phyloP scores from a whole-genome alignment of 1,140 invertebrate species.

The Harlomillsia oculata region DNA sequence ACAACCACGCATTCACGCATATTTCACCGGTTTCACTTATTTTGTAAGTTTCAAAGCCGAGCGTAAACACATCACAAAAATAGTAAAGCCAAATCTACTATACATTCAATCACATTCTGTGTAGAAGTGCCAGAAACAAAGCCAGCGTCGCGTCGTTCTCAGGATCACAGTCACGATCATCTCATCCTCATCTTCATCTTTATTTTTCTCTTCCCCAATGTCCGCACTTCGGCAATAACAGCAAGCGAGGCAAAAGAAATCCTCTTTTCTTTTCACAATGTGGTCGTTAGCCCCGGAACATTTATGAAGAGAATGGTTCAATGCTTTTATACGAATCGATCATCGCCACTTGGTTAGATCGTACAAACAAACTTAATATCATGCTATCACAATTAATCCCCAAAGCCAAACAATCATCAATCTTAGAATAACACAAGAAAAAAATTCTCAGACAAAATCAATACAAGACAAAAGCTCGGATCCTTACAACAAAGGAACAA shows the following conservation, averaged over 20 bases:
- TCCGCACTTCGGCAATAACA: too few species aligned
- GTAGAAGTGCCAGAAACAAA: too few species aligned
- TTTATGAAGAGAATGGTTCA: not conserved
- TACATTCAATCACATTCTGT: not conserved
- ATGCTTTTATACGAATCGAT: not conserved
- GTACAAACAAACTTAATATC: constrained; percentile 8
- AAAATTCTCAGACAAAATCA: too few species aligned
- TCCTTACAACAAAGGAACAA: too few species aligned
- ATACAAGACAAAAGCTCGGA: too few species aligned
- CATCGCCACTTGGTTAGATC: not conserved
- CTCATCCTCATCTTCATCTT: too few species aligned
- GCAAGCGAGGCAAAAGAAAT: not conserved
- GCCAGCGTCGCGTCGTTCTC: too few species aligned
- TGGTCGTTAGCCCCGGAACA: constrained; percentile 1
- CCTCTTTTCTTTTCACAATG: not conserved
- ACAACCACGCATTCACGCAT: too few species aligned
- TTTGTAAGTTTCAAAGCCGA: not conserved
- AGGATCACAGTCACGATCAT: too few species aligned
- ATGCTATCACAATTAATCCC: not conserved
- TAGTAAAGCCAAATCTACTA: not conserved
- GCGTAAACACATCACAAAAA: not conserved
- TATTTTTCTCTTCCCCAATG: too few species aligned
- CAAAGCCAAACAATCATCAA: constrained; percentile 7
- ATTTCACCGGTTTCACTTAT: not conserved
- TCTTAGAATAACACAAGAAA: constrained; percentile 8